Conservation (phyloP, 2,113 vertebrate species). For the Corapipo altera region DNA sequence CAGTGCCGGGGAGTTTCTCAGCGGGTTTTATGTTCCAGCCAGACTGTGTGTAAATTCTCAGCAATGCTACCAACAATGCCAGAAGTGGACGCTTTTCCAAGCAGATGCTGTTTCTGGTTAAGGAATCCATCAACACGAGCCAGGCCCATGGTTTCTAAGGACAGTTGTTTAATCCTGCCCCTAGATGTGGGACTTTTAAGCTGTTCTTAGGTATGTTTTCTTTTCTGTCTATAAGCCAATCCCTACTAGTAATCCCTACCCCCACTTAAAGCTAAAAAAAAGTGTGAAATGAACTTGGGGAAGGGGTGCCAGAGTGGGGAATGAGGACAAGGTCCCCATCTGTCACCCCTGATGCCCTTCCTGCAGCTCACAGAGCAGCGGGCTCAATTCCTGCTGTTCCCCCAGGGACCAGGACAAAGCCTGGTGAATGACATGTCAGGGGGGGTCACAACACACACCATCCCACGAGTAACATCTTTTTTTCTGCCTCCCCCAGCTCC, state of each 20-base stretch:
- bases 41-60: slow-evolving; percentile 45
- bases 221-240: not conserved
- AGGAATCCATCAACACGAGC: slow-evolving; percentile 48
- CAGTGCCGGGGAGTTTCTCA: slow-evolving; percentile 27
- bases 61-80: slow-evolving; percentile 47
- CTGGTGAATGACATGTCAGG: not conserved
- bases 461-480: not conserved
- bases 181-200: not conserved
- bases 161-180: slow-evolving; percentile 25
- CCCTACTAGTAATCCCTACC: not conserved
- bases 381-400: not conserved
- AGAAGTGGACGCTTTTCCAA: slow-evolving; percentile 37
- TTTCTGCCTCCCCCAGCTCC: not conserved
- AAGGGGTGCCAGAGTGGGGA: not conserved
- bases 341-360: not conserved
- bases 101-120: slow-evolving; percentile 64
- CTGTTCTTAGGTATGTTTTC: not conserved
- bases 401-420: not conserved
- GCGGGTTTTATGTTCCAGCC: slow-evolving; percentile 64
- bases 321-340: not conserved
- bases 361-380: not conserved
- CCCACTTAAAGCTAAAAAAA: not conserved
- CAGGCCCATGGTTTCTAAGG: slow-evolving; percentile 37
- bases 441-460: not conserved
- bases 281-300: not conserved